Evolutionary conservation across 2,113 vertebrate genomes (phyloP), one percentile per base, ranked within the genome.

Genomic region (Gyps fulvus): DNA sequence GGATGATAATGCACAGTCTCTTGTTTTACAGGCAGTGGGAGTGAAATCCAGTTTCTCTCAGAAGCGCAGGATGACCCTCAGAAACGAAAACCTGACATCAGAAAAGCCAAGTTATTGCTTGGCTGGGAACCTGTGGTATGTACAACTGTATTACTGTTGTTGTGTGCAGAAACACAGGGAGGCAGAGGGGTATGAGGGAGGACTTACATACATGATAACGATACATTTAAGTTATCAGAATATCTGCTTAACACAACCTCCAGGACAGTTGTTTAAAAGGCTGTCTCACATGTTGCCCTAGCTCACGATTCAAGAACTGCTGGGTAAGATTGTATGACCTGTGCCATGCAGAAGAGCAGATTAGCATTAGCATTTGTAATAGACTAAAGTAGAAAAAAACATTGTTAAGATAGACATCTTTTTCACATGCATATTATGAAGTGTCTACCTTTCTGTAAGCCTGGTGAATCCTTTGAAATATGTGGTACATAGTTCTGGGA

Each of bases 51-150:
- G 97, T 99, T 99, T 98, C 99, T 99, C 55, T 99, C 99, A 7
- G 99, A 99, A 98, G 99, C 99, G 34, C 99, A 99, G 90, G 99
- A 99, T 84, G 99, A 99, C 95, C 99, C 99, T 32, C 99, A 99
- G 97, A 99, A 99, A 97, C 98, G 99, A 95, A 98, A 99, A 95
- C 99, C 99, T 13, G 99, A 99, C 95, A 99, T 99, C 97, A 98
- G 97, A 71, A 99, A 99, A 97, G 99, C 99, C 38, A 99, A 99
- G 91, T 97, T 99, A 97, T 83, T 99, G 97, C 98, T 99, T 47
- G 99, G 99, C 58, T 99, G 99, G 99, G 99, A 99, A 78, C 99
- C 99, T 3, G 99, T 99, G 99, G 99, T 99, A 98, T 7, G 99
- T 98, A 89, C 4, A 36, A 10, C 59, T 81, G 5, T 11, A 12